Evolutionary conservation across 2,797 vertebrate species (phyloP).

Genomic region (Echiichthys vipera): DNA sequence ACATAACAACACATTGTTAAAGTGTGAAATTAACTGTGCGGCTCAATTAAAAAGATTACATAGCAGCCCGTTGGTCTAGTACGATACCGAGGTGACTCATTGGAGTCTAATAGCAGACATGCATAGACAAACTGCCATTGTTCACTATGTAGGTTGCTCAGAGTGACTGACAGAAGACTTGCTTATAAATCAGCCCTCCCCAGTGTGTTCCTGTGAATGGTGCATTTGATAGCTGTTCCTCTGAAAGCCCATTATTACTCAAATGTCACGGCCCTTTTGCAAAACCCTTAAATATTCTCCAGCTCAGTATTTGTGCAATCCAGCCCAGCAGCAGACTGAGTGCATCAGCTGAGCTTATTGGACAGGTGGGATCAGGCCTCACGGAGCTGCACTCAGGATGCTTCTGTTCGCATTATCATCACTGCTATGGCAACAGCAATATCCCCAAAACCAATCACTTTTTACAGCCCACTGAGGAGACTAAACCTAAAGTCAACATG

Average conservation of each 20-base stretch:
- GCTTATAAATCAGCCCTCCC: slow-evolving; percentile 8
- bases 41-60: slow-evolving; percentile 6
- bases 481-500: not conserved
- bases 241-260: slow-evolving; percentile 23
- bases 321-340: slow-evolving; percentile 24
- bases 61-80: slow-evolving; percentile 13
- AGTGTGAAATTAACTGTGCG: not conserved
- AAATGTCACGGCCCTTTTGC: slow-evolving; percentile 27
- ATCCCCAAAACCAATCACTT: slow-evolving; percentile 33
- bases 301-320: slow-evolving; percentile 24
- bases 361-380: slow-evolving; percentile 59
- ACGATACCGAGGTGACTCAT: slow-evolving; percentile 27
- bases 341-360: slow-evolving; percentile 50
- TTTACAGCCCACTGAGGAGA: slow-evolving; percentile 26
- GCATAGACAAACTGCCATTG: not conserved
- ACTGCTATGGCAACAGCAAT: slow-evolving; percentile 76
- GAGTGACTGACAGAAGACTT: slow-evolving; percentile 12
- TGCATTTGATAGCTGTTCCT: slow-evolving; percentile 20
- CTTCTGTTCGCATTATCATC: slow-evolving; percentile 55
- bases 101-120: slow-evolving; percentile 13
- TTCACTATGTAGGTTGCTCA: slow-evolving; percentile 8
- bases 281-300: slow-evolving; percentile 22
- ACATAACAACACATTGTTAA: slow-evolving; percentile 5
- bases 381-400: slow-evolving; percentile 59
- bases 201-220: slow-evolving; percentile 24